A percentile compares a stretch with the other conserved stretches of the same genome.
Evolutionary conservation across 2,113 vertebrate species (phyloP).

Genomic region (Helogale parvula): DNA sequence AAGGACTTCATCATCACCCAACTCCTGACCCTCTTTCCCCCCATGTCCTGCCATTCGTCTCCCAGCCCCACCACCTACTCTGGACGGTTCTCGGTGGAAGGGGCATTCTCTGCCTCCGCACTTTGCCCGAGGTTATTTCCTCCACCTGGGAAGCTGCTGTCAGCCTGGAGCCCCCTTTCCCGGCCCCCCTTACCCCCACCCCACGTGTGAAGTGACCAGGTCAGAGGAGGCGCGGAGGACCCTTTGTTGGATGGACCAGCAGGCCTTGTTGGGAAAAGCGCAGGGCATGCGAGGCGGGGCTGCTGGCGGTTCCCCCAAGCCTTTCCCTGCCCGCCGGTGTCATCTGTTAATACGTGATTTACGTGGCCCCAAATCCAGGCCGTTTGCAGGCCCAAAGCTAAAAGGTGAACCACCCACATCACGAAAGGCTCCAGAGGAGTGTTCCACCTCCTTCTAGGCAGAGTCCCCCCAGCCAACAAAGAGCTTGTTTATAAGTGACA

Average conservation of each 20-base stretch:
- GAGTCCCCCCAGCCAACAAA: constrained; percentile 77
- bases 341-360: neutral
- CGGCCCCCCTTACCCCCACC: neutral
- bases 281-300: rapidly evolving
- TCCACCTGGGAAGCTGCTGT: neutral
- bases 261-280: neutral
- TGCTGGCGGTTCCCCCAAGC: rapidly evolving
- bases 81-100: neutral
- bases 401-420: neutral
- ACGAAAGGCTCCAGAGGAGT: neutral
- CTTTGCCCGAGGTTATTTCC: neutral
- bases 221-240: neutral
- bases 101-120: neutral
- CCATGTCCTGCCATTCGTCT: neutral
- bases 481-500: constrained; percentile 73
- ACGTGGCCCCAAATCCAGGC: neutral
- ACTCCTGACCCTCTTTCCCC: neutral
- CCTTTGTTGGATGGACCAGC: neutral
- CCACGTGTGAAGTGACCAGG: neutral
- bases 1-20: neutral
- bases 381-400: neutral
- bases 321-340: neutral
- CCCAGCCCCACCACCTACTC: neutral
- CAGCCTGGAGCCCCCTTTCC: neutral
- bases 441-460: neutral